phyloP scores from a whole-genome alignment of 92 coral and sea anemone genomes.

The Porites lobata region DNA sequence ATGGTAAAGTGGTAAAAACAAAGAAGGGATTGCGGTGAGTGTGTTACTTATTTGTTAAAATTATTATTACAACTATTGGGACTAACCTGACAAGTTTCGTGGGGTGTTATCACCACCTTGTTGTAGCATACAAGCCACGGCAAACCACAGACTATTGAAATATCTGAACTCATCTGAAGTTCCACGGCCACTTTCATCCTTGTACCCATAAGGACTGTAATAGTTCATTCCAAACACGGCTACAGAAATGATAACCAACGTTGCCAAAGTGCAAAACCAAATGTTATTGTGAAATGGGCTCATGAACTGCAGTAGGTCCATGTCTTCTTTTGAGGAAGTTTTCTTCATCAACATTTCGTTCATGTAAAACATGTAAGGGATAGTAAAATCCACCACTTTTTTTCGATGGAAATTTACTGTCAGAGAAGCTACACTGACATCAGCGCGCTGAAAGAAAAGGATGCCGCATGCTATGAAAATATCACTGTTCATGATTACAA shows the following conservation, averaged over 20 bases:
- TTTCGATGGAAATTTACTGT: constrained; percentile 1
- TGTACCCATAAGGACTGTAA: constrained; percentile 65
- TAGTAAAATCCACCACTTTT: background rate
- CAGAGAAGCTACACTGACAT: constrained; percentile 40
- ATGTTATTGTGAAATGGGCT: background rate
- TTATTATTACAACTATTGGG: background rate
- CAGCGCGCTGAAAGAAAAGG: background rate
- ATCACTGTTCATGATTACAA: background rate
- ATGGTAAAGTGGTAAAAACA: background rate
- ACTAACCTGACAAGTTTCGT: constrained; percentile 55
- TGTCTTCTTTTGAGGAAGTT: background rate
- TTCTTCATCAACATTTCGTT: constrained; percentile 52
- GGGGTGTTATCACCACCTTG: constrained; percentile 82
- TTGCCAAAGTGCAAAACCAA: background rate
- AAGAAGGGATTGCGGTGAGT: background rate
- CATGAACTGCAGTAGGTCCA: background rate
- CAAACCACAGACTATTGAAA: constrained; percentile 76
- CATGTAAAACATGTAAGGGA: constrained; percentile 44
- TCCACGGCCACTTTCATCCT: constrained; percentile 42
- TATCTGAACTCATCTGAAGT: constrained; percentile 60
- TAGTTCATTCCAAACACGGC: constrained; percentile 55
- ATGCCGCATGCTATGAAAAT: background rate
- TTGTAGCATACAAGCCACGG: constrained; percentile 74
- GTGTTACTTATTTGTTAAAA: background rate
- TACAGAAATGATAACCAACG: constrained; percentile 44